Conservation (phyloP, 2,113 vertebrate species). For the Talpa occidentalis region DNA sequence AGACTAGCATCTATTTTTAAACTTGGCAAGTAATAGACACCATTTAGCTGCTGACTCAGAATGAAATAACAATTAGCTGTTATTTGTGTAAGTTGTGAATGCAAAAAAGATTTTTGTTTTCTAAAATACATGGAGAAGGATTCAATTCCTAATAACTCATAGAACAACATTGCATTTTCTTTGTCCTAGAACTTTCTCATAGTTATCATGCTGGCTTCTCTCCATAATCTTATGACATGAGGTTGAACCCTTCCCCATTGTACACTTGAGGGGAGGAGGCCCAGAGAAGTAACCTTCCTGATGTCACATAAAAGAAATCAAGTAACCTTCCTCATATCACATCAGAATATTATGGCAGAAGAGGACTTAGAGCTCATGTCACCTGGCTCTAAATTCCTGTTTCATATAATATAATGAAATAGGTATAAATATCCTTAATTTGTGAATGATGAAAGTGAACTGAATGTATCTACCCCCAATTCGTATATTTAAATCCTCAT, state of each 20-base stretch:
- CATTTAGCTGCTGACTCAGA: constrained; percentile 33
- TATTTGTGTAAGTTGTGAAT: constrained; percentile 11
- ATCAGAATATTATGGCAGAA: neutral
- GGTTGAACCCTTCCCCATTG: neutral
- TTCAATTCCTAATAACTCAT: neutral
- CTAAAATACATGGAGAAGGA: neutral
- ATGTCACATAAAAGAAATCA: neutral
- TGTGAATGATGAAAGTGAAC: neutral
- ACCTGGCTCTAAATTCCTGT: neutral
- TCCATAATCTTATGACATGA: neutral
- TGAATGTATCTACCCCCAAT: neutral
- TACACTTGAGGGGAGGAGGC: neutral
- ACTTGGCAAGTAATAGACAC: neutral
- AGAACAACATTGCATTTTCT: neutral
- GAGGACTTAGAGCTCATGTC: neutral
- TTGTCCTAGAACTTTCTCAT: neutral
- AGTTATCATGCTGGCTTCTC: neutral
- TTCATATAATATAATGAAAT: neutral
- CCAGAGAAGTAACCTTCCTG: neutral
- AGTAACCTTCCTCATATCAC: neutral
- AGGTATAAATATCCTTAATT: neutral
- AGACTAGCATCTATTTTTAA: constrained; percentile 62
- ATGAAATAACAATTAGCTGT: neutral
- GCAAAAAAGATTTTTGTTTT: neutral
- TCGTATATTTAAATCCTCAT: neutral